Evolutionary conservation across 2,888 invertebrate genomes (phyloP).

Genomic region (Bellardia bayeri): DNA sequence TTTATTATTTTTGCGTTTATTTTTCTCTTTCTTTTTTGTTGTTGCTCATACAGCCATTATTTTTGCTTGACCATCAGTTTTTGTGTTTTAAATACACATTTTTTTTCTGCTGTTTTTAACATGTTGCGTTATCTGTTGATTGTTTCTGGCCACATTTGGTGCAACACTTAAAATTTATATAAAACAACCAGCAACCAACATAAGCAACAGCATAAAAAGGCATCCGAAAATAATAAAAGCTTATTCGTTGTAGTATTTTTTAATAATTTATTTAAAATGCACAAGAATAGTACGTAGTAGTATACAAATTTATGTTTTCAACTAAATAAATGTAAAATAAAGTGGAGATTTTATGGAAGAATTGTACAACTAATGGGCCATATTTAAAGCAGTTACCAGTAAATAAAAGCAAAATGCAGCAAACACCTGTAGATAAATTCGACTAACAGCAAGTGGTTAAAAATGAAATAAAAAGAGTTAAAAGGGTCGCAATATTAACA

Average conservation of each 20-base stretch:
- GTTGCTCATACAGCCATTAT: conserved; percentile 26
- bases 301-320: conserved; percentile 52
- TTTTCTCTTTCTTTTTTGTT: conserved; percentile 36
- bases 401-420: conserved; percentile 3
- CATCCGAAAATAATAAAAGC: conserved; percentile 52
- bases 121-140: conserved; percentile 72
- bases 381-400: conserved; percentile 17
- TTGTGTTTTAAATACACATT: conserved; percentile 48
- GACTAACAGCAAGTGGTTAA: conserved; percentile 4
- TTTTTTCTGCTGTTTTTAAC: conserved; percentile 57
- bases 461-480: conserved; percentile 9
- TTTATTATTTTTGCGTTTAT: conserved; percentile 27
- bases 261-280: conserved; percentile 51
- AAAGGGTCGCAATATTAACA: not conserved
- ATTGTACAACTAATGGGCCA: conserved; percentile 51
- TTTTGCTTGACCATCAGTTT: conserved; percentile 60
- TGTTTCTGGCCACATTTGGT: conserved; percentile 69
- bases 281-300: conserved; percentile 41
- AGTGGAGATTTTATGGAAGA: conserved; percentile 55
- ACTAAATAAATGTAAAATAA: conserved; percentile 60
- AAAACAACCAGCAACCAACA: not conserved
- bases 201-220: conserved; percentile 17
- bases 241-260: conserved; percentile 31
- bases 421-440: conserved; percentile 49
- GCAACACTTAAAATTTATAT: conserved; percentile 49